Evolutionary conservation across 2,797 vertebrate genomes (phyloP), one percentile per base, ranked within the genome.

Genomic region (Sciaenops ocellatus): DNA sequence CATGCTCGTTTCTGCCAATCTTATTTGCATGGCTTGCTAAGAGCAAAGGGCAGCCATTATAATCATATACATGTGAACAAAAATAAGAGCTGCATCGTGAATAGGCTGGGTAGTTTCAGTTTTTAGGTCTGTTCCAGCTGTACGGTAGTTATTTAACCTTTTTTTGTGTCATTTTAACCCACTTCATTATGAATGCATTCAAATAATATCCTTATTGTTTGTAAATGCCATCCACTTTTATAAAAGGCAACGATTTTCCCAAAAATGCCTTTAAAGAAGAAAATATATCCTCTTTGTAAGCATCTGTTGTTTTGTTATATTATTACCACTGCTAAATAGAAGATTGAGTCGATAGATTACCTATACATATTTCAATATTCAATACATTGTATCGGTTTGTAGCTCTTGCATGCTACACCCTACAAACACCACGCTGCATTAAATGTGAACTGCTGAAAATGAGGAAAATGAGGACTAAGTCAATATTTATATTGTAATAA

Each of bases 21-120:
- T 92, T 71, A 90, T 94, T 92, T 93, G 86, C 93, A 92, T 93
- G 64, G 47, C 62, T 80, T 85, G 75, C 86, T 82, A 80, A 90
- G 73, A 80, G 89, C 89, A 88, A 89, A 88, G 66, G 73, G 47
- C 69, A 57, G 64, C 59, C 48, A 57, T 78, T 75, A 73, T 57
- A 73, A 68, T 80, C 42, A 59, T 61, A 80, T 22, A 71, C 62
- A 73, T 8, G 42, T 70, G 56, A 80, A 42, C 20, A 28, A 79
- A 83, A 77, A 75, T 55, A 30, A 51, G 20, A 44, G 18, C 13
- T 12, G 3, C n/a, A 42, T 54, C 71, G 42, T 66, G 56, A 60
- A 38, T 18, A 52, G 28, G 24, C 46, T 68, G 20, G 22, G 8
- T 57, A 17, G 17, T 59, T 50, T 76, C 20, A 2, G 20, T 63